Evolutionary conservation across 1,140 invertebrate genomes (phyloP).

Genomic region (Bradynema listronoti): DNA sequence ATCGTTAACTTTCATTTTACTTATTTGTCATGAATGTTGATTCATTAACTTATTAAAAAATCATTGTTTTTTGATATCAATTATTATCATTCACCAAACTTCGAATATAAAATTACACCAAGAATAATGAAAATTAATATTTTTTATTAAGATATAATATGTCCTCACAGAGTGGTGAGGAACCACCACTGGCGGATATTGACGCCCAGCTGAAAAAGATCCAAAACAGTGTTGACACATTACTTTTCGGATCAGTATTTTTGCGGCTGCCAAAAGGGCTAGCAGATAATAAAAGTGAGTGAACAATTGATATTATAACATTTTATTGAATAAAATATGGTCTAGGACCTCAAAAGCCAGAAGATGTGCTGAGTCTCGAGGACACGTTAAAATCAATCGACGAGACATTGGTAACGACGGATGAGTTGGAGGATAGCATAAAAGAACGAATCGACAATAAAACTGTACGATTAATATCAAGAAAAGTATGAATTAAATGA

Average conservation of each 20-base stretch:
- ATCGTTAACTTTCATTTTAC: too few relatives aligned
- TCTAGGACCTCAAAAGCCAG: slow-evolving; percentile 19
- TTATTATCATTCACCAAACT: too few relatives aligned
- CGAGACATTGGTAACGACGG: slow-evolving; percentile 5
- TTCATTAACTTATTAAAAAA: too few relatives aligned
- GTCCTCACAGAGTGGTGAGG: too few relatives aligned
- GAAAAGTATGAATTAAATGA: not conserved
- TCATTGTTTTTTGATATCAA: too few relatives aligned
- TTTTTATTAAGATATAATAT: too few relatives aligned
- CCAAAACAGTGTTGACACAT: slow-evolving; percentile 10
- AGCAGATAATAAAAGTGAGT: slow-evolving; percentile 11
- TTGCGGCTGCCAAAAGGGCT: slow-evolving; percentile 16
- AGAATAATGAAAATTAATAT: too few relatives aligned
- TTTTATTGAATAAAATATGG: not conserved
- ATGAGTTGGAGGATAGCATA: slow-evolving; percentile 23
- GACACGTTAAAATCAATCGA: slow-evolving; percentile 20
- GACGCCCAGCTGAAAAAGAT: slow-evolving; percentile 10
- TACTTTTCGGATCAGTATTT: slow-evolving; percentile 28
- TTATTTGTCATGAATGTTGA: too few relatives aligned
- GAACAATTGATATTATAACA: not conserved
- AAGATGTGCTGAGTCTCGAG: slow-evolving; percentile 16
- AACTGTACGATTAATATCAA: not conserved
- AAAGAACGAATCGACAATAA: not conserved
- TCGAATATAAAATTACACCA: too few relatives aligned
- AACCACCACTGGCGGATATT: not conserved